Conservation (phyloP, 1,140 invertebrate species). For the Zaprionus tsacasi region DNA sequence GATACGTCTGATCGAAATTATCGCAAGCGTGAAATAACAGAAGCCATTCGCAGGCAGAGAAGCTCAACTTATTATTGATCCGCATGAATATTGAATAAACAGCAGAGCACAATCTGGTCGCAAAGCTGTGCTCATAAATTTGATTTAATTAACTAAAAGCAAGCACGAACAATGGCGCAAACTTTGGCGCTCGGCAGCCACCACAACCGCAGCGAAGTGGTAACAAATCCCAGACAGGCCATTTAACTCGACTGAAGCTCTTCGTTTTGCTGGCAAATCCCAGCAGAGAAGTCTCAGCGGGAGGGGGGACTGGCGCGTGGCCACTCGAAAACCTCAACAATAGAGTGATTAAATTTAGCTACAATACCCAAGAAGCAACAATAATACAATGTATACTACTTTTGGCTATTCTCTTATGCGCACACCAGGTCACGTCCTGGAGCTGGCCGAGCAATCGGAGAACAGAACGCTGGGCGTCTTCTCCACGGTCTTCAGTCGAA, state of each 20-base stretch:
- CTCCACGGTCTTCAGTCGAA: slow-evolving; percentile 89
- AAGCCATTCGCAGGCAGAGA: background rate
- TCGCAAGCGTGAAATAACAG: background rate
- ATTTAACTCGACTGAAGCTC: slow-evolving; percentile 52
- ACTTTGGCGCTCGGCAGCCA: slow-evolving; percentile 14
- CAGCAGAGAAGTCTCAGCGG: slow-evolving; percentile 11
- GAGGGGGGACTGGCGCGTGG: too few relatives aligned
- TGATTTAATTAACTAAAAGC: slow-evolving; percentile 81
- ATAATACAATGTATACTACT: slow-evolving; percentile 36
- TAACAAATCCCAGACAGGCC: slow-evolving; percentile 64
- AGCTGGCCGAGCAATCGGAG: slow-evolving; percentile 89
- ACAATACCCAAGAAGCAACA: slow-evolving; percentile 46
- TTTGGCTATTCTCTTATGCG: slow-evolving; percentile 74
- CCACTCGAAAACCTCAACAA: too few relatives aligned
- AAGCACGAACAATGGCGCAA: slow-evolving; percentile 20
- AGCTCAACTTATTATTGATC: slow-evolving; percentile 11
- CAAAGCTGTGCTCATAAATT: slow-evolving; percentile 46
- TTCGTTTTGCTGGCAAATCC: slow-evolving; percentile 43
- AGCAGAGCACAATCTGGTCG: slow-evolving; percentile 3
- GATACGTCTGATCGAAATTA: background rate
- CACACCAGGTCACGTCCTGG: slow-evolving; percentile 89
- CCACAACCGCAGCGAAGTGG: slow-evolving; percentile 32
- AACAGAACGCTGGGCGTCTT: slow-evolving; percentile 92
- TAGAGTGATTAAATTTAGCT: slow-evolving; percentile 76
- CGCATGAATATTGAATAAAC: slow-evolving; percentile 38